Evolutionary conservation across 2,888 invertebrate genomes (phyloP).

Genomic region (Mantis religiosa): DNA sequence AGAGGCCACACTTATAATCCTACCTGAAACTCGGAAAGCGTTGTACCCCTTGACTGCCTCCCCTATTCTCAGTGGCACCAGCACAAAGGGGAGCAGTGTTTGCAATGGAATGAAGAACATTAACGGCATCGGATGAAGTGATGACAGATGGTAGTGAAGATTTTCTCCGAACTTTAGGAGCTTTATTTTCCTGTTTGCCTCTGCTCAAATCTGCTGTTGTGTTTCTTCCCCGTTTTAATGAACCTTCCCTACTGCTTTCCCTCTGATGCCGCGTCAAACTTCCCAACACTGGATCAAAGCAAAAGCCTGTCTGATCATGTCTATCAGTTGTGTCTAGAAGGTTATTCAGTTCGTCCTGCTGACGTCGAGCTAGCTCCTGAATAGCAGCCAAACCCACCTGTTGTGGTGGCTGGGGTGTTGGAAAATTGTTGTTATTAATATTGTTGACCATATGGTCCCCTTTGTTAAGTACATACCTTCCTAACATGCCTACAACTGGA

Average conservation of each 20-base stretch:
- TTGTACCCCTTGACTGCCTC: constrained; percentile 22
- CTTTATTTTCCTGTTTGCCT: constrained; percentile 42
- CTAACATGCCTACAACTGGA: constrained; percentile 30
- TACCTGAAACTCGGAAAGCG: constrained; percentile 30
- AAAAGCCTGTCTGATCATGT: constrained; percentile 6
- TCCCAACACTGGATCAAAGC: constrained; percentile 36
- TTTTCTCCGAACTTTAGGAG: constrained; percentile 36
- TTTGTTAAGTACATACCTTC: constrained; percentile 32
- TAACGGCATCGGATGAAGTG: background rate
- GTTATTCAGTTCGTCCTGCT: constrained; percentile 50
- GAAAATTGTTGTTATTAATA: constrained; percentile 24
- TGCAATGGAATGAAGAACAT: background rate
- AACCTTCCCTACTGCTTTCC: constrained; percentile 51
- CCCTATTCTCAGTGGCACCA: constrained; percentile 13
- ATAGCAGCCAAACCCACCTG: constrained; percentile 70
- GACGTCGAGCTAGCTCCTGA: constrained; percentile 63
- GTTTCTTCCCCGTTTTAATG: constrained; percentile 44
- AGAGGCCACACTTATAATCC: constrained; percentile 13
- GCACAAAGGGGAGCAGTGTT: constrained; percentile 5
- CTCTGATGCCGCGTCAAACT: constrained; percentile 40
- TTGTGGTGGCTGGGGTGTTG: constrained; percentile 11
- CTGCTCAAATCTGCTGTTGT: constrained; percentile 41
- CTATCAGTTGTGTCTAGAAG: constrained; percentile 36
- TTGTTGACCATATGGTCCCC: constrained; percentile 19
- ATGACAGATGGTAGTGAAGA: background rate